Percentiles rank a stretch among this genome's conserved stretches.
These are phyloP conservation scores for Diadegma fenestrale DNA, from an alignment of 2,888 invertebrate genomes.

Conservation along the genomic window DNA sequence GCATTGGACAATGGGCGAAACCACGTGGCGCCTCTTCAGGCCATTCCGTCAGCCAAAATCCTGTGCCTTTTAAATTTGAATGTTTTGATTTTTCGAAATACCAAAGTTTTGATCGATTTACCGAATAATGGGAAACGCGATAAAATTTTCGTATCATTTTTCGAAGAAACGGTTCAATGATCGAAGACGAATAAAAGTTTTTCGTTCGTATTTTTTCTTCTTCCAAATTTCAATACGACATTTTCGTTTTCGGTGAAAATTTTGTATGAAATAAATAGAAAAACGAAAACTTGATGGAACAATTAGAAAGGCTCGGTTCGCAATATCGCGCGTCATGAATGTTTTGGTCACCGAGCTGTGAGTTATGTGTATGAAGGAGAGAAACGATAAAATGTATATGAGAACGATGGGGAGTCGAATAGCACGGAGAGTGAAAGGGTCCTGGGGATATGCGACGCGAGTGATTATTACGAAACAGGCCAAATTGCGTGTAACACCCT, in stretches of 20 bases:
- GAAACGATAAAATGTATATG: constrained; percentile 76
- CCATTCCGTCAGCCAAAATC: background rate
- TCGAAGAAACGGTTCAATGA: no score
- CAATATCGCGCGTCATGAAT: constrained; percentile 29
- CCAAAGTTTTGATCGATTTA: no score
- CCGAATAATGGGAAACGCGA: no score
- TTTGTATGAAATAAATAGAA: background rate
- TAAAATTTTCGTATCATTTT: no score
- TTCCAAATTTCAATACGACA: no score
- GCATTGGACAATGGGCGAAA: background rate
- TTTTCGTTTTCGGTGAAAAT: background rate
- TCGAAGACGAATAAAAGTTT: no score
- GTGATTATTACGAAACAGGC: constrained; percentile 79
- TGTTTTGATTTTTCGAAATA: background rate
- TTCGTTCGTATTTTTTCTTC: no score
- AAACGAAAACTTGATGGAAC: background rate
- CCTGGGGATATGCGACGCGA: constrained; percentile 62
- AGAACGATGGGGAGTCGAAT: constrained; percentile 16
- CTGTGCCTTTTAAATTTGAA: background rate
- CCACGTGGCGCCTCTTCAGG: constrained; percentile 30
- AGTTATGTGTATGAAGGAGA: constrained; percentile 77
- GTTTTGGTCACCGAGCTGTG: constrained; percentile 74
- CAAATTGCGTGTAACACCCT: constrained; percentile 83
- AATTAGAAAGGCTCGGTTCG: background rate
- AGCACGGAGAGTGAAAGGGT: constrained; percentile 64